Evolutionary conservation across 2,797 vertebrate genomes (phyloP).

Genomic region (Ctenochaetus hawaiiensis): DNA sequence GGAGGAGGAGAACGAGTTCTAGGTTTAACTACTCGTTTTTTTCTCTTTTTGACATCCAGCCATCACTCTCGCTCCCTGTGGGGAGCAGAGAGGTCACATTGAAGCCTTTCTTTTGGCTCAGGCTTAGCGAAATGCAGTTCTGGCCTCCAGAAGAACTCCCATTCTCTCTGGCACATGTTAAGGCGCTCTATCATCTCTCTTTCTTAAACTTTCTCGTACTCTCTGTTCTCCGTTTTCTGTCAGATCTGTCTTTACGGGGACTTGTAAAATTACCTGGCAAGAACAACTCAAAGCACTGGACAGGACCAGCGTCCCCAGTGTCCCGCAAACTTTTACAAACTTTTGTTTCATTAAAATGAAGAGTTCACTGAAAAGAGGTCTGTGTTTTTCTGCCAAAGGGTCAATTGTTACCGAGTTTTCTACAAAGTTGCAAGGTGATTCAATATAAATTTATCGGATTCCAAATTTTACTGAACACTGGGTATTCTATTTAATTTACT

Average conservation of each 20-base stretch:
- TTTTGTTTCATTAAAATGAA: constrained; percentile 73
- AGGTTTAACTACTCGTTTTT: constrained; percentile 65
- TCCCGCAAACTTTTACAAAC: constrained; percentile 71
- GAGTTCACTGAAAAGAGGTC: constrained; percentile 63
- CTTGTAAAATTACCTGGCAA: constrained; percentile 80
- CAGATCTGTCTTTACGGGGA: constrained; percentile 73
- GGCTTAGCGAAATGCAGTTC: constrained; percentile 48
- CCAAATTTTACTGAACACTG: constrained; percentile 43
- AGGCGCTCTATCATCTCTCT: constrained; percentile 71
- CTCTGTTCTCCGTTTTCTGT: constrained; percentile 58
- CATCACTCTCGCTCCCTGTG: constrained; percentile 63
- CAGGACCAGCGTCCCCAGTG: constrained; percentile 59
- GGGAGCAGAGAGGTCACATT: constrained; percentile 63
- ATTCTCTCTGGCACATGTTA: constrained; percentile 70
- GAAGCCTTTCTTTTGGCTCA: constrained; percentile 69
- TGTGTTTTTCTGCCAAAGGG: constrained; percentile 45
- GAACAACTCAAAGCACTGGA: constrained; percentile 68
- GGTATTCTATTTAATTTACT: constrained; percentile 51
- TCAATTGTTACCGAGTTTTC: constrained; percentile 55
- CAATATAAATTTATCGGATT: constrained; percentile 50
- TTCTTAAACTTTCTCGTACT: constrained; percentile 28
- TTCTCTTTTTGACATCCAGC: constrained; percentile 61
- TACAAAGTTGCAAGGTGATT: constrained; percentile 58
- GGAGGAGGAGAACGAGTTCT: constrained; percentile 32
- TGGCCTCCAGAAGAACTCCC: constrained; percentile 74